Evolutionary conservation across 1,140 invertebrate genomes (phyloP), one percentile per base, ranked within the genome.

Genomic region (Lasioglossum albipes): DNA sequence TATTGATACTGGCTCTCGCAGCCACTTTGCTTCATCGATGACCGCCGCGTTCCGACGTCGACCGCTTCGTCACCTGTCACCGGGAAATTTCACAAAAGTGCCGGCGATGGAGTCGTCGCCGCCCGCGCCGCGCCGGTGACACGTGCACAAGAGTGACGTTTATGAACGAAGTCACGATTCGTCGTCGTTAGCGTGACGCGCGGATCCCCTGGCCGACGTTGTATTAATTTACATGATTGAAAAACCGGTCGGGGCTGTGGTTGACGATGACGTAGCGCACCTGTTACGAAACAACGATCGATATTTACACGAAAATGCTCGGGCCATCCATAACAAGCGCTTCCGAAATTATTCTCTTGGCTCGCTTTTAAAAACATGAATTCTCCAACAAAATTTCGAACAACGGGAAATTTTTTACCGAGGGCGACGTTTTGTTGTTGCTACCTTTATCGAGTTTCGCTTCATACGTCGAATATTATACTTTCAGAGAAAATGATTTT

Each of bases 191-290:
- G 20, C n/a, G 61, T 54, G 69, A 54, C 76, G 45, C 68, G 68
- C 68, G 59, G 16, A 72, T 65, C 59, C 68, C 61, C 68, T 65
- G 45, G 9, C 10, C 69, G 31, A 16, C 69, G 22, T 45, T 65
- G 45, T 49, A 59, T 65, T 79, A 79, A 79, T 79, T 79, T 79
- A 20, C 76, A 79, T 73, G 76, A 79, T 73, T 73, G 76, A 79
- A 79, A 79, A 79, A 79, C 62, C 49, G 64, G 68, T 2, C 20
- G 16, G 42, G 3, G 5, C 10, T 20, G 75, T 18, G 42, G 68
- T 52, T 12, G 20, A n/a, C 10, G 41, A 20, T n/a, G 9, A 45
- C 18, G 6, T 5, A 13, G 3, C 7, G 3, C 20, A n/a, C 18
- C 13, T 54, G 52, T 54, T 54, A 20, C 10, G 45, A 49, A 49